Base-by-base conservation (phyloP, 2,113 vertebrate species). In the Paraplagusia blochii region DNA sequence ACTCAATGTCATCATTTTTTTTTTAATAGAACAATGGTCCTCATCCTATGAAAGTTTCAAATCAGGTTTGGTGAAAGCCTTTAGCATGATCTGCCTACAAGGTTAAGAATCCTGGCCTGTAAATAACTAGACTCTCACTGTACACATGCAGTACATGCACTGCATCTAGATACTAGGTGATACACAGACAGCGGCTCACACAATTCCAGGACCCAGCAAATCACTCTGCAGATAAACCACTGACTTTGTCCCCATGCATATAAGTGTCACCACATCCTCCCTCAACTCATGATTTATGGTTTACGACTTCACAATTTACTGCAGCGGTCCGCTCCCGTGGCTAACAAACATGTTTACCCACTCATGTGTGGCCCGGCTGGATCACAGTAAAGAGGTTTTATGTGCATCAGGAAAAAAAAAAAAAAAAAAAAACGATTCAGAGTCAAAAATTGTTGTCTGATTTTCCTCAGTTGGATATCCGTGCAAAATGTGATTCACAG, bases 311-410 rank as follows among this genome's bases (percentile, higher is more conserved):
- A 15, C 39, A 17, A 38, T 73, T 66, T 48, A 58, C 34, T 60
- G 58, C 17, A 40, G 16, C 17, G 16, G 44, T 19, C 38, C 33
- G 33, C 66, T 65, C 49, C 38, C 19, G 15, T 55, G 14, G 16
- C 53, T 58, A 43, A 60, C 40, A 51, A 72, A 61, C 57, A 38
- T n/a, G 61, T 67, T 77, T 72, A 60, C 38, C 38, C 48, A 48
- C 49, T 64, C 52, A 10, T 43, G 51, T 62, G 33, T 39, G 15
- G 9, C 60, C 60, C 5, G 0, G 49, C 29, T 35, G 16, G 38
- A 46, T 47, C 50, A 55, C 69, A 57, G 16, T 45, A 36, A 42
- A 44, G 40, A 3, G 0, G 15, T 44, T 69, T 29, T 10, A 39
- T 50, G 29, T 35, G 40, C 60, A 19, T 54, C 63, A 42, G 53